A percentile compares a stretch with the other conserved stretches of the same genome.
phyloP scores from a whole-genome alignment of 2,888 invertebrate genomes.

The Drosophila eohydei region DNA sequence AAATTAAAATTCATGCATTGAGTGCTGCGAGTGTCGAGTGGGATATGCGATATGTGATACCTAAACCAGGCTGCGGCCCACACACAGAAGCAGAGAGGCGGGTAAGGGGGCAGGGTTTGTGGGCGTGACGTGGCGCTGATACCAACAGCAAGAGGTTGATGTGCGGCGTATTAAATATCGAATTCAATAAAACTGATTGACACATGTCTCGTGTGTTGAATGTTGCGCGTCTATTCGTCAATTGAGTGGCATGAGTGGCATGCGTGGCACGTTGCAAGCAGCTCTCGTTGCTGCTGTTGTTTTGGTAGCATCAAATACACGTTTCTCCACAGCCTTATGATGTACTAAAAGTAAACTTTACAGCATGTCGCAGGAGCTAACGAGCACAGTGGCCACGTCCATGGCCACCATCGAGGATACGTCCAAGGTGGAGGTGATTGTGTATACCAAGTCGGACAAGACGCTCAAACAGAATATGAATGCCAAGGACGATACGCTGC shows the following conservation, averaged over 20 bases:
- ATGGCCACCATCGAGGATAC: conserved; percentile 54
- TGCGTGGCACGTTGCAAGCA: conserved; percentile 8
- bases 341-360: conserved; percentile 20
- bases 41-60: conserved; percentile 46
- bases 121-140: conserved; percentile 8
- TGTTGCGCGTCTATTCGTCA: not conserved
- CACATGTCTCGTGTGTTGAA: conserved; percentile 50
- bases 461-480: conserved; percentile 84
- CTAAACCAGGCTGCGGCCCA: conserved; percentile 23
- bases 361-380: conserved; percentile 68
- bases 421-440: conserved; percentile 83
- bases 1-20: conserved; percentile 69
- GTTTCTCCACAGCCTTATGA: conserved; percentile 9
- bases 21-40: conserved; percentile 43
- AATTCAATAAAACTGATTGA: conserved; percentile 78
- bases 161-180: conserved; percentile 71
- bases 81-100: conserved; percentile 10
- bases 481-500: conserved; percentile 83
- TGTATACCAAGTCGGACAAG: conserved; percentile 83
- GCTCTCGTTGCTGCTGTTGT: conserved; percentile 5
- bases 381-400: conserved; percentile 4
- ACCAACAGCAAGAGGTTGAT: conserved; percentile 23
- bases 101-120: not conserved
- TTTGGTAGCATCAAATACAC: conserved; percentile 63
- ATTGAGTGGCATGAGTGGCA: conserved; percentile 22